phyloP scores from a whole-genome alignment of 1,140 invertebrate species.

The Drosophila sucinea region DNA sequence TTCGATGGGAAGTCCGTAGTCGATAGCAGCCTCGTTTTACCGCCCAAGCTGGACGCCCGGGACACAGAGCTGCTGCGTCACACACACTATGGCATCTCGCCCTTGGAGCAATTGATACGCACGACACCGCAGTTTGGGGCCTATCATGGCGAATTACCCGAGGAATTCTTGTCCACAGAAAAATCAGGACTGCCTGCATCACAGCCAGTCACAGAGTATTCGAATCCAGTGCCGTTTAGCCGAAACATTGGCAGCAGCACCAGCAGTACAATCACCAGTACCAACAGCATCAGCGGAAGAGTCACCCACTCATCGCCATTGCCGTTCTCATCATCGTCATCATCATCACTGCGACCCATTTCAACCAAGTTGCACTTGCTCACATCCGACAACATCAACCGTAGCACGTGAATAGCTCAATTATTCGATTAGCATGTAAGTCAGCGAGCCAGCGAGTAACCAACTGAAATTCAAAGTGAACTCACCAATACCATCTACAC shows the following conservation, averaged over 20 bases:
- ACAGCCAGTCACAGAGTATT: constrained; percentile 44
- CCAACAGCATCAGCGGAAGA: constrained; percentile 16
- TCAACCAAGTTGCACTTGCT: constrained; percentile 77
- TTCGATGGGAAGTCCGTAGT: constrained; percentile 89
- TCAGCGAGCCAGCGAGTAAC: constrained; percentile 48
- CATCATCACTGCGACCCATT: constrained; percentile 69
- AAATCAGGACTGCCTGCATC: constrained; percentile 20
- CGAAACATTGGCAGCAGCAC: constrained; percentile 22
- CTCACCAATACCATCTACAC: constrained; percentile 42
- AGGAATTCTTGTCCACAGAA: constrained; percentile 63
- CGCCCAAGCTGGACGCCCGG: constrained; percentile 84
- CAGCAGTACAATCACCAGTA: constrained; percentile 23
- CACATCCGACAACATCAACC: constrained; percentile 45
- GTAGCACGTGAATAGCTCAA: constrained; percentile 64
- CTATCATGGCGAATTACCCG: constrained; percentile 88
- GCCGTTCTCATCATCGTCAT: constrained; percentile 33
- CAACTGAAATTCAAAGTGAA: constrained; percentile 39
- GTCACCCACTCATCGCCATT: constrained; percentile 33
- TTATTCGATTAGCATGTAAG: constrained; percentile 58
- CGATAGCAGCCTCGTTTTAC: constrained; percentile 86
- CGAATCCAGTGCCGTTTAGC: constrained; percentile 42
- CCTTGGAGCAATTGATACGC: constrained; percentile 85
- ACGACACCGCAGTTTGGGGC: constrained; percentile 88
- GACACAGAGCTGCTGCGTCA: constrained; percentile 79
- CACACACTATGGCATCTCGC: constrained; percentile 85